A percentile compares a stretch with the other conserved stretches of the same genome.
These are phyloP conservation scores for Petrocephalus sullivani DNA, from an alignment of 2,797 vertebrate species.

Conservation along the genomic window DNA sequence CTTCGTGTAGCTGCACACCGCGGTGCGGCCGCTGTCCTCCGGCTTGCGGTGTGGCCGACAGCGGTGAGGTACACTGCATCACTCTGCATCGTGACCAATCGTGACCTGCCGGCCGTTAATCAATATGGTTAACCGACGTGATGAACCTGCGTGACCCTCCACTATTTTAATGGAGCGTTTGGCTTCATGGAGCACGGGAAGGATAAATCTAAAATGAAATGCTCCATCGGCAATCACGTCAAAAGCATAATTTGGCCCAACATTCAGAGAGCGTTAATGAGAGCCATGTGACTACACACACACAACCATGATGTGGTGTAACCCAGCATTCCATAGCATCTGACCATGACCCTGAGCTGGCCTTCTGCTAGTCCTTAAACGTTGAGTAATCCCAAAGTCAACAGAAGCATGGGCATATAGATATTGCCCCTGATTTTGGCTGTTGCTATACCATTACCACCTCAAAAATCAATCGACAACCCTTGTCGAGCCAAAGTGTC, in stretches of 20 bases:
- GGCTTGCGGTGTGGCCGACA: conserved; percentile 42
- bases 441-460: not conserved
- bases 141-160: conserved; percentile 54
- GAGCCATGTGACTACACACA: conserved; percentile 45
- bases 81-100: conserved; percentile 53
- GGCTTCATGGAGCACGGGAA: conserved; percentile 41
- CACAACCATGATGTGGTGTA: not conserved
- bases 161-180: conserved; percentile 56
- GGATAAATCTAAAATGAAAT: conserved; percentile 56
- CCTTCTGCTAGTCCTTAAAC: not conserved
- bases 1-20: not conserved
- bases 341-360: not conserved
- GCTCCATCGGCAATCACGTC: conserved; percentile 46
- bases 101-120: conserved; percentile 58
- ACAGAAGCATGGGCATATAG: not conserved
- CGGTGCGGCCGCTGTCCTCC: conserved; percentile 35
- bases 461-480: not conserved
- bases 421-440: not conserved
- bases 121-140: conserved; percentile 60
- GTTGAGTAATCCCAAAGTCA: not conserved
- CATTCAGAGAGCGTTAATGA: conserved; percentile 67
- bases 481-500: not conserved
- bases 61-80: conserved; percentile 52
- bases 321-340: not conserved
- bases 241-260: conserved; percentile 57